Conservation (phyloP, 2,797 vertebrate species). For the Lepilemur septentrionalis region DNA sequence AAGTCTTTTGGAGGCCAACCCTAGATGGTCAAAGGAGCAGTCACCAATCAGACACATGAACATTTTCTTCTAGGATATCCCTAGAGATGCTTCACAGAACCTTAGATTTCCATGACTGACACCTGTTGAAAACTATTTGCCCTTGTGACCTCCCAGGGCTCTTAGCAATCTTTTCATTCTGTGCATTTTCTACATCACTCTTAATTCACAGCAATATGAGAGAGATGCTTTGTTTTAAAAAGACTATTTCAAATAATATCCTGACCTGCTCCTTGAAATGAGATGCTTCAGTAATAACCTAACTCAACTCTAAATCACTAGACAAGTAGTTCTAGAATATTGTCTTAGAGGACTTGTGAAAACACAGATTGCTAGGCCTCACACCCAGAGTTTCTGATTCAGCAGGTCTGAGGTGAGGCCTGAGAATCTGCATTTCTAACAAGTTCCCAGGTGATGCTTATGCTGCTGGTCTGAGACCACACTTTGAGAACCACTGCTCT, state of each 20-base stretch:
- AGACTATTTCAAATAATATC: background rate
- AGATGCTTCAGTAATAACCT: background rate
- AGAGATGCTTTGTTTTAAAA: background rate
- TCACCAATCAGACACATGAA: background rate
- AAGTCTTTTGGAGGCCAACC: background rate
- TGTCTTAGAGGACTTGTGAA: conserved; percentile 9
- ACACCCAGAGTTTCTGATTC: background rate
- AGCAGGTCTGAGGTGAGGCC: background rate
- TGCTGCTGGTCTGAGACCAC: background rate
- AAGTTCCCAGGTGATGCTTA: background rate
- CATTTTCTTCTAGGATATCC: background rate
- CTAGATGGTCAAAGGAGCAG: background rate
- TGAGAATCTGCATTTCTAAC: conserved; percentile 21
- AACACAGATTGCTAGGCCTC: background rate
- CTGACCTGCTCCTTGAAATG: conserved; percentile 41
- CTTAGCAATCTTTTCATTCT: conserved; percentile 32
- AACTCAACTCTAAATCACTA: conserved; percentile 17
- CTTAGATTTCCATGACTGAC: background rate
- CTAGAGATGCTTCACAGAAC: conserved; percentile 11
- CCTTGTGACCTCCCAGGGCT: background rate
- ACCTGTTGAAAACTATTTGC: background rate
- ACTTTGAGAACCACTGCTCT: conserved; percentile 24
- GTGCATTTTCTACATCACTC: conserved; percentile 15
- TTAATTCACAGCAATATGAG: conserved; percentile 30
- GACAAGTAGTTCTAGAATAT: background rate